Base-by-base conservation (phyloP, 1,140 invertebrate species). In the Drosophila parvula region DNA sequence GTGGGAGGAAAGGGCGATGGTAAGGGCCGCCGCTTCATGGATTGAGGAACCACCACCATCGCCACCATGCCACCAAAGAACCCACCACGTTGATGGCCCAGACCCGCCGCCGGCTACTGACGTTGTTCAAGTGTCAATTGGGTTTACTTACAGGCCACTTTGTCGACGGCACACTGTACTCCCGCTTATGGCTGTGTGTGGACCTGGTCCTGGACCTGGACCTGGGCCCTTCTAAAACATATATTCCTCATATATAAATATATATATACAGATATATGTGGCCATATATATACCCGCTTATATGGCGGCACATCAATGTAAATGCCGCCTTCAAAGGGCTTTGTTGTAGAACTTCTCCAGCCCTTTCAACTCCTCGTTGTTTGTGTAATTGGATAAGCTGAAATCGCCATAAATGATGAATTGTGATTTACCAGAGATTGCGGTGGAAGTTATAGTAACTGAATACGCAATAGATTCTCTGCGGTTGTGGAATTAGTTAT, bases 51-150 rank as follows among this genome's bases (percentile, higher is more conserved):
- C 68, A 74, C 70, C 70, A 75, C 50, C 58, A 56, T 18, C 38
- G 27, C n/a, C 22, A n/a, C 50, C 30, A 40, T 4, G 47, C 27
- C 27, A 10, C 30, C 34, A 47, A 61, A 74, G 62, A 76, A 76
- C 73, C 53, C 74, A 58, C 62, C 62, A 68, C 74, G 55, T 71
- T 71, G 68, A 50, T 71, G 53, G 41, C 45, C 11, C 47, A 57
- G 70, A 64, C 59, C 41, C 70, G 73, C 67, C 67, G 67, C 59
- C 70, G 50, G 73, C 68, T 71, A 65, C 73, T 61, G 57, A 62
- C 58, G 48, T 67, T 78, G 83, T 82, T 85, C 82, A 88, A 85
- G 82, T 85, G 82, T 85, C 82, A 85, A 85, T 85, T 85, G 82
- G 82, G 79, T 82, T 85, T 79, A 68, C 75, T 85, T 65, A 63